Evolutionary conservation across 2,797 vertebrate species (phyloP).

Genomic region (Phrynocephalus vlangalii): DNA sequence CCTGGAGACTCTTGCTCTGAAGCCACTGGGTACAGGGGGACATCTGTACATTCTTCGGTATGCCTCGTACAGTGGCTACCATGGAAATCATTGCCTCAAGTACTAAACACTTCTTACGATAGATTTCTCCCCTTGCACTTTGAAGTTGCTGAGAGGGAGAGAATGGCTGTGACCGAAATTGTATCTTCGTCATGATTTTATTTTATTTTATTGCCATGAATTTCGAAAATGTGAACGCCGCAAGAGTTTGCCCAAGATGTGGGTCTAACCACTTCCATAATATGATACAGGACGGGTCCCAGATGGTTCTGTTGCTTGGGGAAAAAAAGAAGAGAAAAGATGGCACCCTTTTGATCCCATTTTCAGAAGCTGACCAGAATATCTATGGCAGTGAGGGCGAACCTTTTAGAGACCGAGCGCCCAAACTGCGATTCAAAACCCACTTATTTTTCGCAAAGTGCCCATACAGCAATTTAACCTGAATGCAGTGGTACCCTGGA

Average conservation of each 20-base stretch:
- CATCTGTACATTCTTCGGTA: not conserved
- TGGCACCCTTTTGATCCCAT: not conserved
- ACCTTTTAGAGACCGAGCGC: too few species aligned
- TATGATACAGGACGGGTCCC: not conserved
- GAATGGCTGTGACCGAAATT: not conserved
- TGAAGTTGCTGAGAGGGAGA: not conserved
- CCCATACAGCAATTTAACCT: too few species aligned
- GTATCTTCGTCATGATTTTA: not conserved
- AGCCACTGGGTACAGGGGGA: not conserved
- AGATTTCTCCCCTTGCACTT: not conserved
- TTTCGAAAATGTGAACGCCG: not conserved
- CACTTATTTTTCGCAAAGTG: too few species aligned
- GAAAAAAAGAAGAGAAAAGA: not conserved
- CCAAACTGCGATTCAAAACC: too few species aligned
- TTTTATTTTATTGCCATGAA: too few species aligned
- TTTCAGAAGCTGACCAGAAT: not conserved
- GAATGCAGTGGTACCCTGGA: too few species aligned
- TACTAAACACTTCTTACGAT: not conserved
- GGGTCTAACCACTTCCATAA: not conserved
- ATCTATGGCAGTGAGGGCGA: too few species aligned
- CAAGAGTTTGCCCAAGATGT: not conserved
- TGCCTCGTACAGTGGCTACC: not conserved
- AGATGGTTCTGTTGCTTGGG: not conserved
- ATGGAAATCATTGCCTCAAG: not conserved
- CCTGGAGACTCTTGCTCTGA: slow-evolving; percentile 10